A percentile compares a stretch with the other conserved stretches of the same genome.
Evolutionary conservation across 2,888 invertebrate genomes (phyloP).

Genomic region (Microchrysa polita): DNA sequence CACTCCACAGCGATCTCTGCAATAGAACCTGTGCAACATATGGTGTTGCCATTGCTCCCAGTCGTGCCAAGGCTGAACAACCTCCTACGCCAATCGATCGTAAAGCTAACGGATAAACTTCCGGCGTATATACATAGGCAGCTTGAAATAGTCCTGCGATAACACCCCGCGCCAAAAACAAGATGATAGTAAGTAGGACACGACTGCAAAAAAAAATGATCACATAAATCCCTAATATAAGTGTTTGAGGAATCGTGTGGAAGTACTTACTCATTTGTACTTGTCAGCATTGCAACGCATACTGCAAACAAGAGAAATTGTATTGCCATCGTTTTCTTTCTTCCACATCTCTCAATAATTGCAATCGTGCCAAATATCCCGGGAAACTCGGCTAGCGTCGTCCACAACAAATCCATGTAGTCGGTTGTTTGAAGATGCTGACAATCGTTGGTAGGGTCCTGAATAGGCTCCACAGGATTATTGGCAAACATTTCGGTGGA

Average conservation of each 20-base stretch:
- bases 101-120: conserved; percentile 91
- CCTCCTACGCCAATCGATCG: conserved; percentile 92
- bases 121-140: conserved; percentile 95
- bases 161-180: conserved; percentile 89
- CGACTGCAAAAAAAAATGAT: conserved; percentile 68
- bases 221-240: conserved; percentile 40
- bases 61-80: conserved; percentile 88
- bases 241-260: background rate
- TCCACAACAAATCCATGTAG: conserved; percentile 93
- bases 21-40: conserved; percentile 89
- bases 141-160: conserved; percentile 96
- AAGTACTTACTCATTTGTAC: conserved; percentile 72
- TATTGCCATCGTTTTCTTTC: conserved; percentile 93
- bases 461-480: conserved; percentile 53
- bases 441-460: conserved; percentile 68
- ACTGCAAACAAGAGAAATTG: conserved; percentile 87
- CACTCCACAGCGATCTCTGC: conserved; percentile 68
- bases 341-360: conserved; percentile 88
- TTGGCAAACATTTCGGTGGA: conserved; percentile 85
- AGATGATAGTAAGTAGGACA: conserved; percentile 78
- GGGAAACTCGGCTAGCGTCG: conserved; percentile 93
- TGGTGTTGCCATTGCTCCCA: conserved; percentile 94
- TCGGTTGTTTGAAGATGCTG: conserved; percentile 82
- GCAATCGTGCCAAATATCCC: conserved; percentile 89
- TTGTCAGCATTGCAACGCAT: conserved; percentile 79